Base-by-base conservation (phyloP, 2,888 invertebrate species). In the Sarcophaga caerulescens region DNA sequence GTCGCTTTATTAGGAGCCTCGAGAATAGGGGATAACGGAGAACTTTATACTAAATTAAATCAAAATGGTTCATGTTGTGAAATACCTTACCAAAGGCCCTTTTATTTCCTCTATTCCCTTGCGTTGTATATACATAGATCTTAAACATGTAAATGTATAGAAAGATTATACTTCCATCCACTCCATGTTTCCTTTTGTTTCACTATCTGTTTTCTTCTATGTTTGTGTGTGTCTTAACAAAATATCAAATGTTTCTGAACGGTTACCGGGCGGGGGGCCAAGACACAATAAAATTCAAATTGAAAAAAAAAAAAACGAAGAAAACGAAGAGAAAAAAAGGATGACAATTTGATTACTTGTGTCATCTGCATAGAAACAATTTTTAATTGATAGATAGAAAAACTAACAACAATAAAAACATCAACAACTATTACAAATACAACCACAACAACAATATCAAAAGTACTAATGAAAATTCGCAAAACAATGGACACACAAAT, bases 351-450 rank as follows among this genome's bases (percentile, higher is more conserved):
- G 83, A 83, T 83, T 78, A 78, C 73, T 78, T 78, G 44, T 83
- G 77, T 78, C 78, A 83, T 78, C 47, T 84, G 70, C 79, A 79
- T 79, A 69, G 69, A 75, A 75, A 79, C 69, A 74, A 70, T 74
- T 84, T 83, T 84, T 84, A 84, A 84, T 75, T 79, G 79, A 70
- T 84, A 23, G 57, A 60, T 35, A 65, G 23, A 81, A 81, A 68
- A 71, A 52, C 23, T 8, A 65, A 65, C 8, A 35, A 21, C 25
- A 63, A 63, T 23, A 14, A 17, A 63, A 63, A 63, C 19, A 17
- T n/a, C 60, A 17, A 60, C 17, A 60, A 19, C 11, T n/a, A n/a
- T 8, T 60, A 11, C 21, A 10, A n/a, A 8, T 6, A 21, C 21
- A 21, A 60, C 19, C 2, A n/a, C 10, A 60, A n/a, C n/a, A 6